A percentile compares a stretch with the other conserved stretches of the same genome.
Evolutionary conservation across 2,113 vertebrate species (phyloP).

Genomic region (Oxygymnocypris stewartii): DNA sequence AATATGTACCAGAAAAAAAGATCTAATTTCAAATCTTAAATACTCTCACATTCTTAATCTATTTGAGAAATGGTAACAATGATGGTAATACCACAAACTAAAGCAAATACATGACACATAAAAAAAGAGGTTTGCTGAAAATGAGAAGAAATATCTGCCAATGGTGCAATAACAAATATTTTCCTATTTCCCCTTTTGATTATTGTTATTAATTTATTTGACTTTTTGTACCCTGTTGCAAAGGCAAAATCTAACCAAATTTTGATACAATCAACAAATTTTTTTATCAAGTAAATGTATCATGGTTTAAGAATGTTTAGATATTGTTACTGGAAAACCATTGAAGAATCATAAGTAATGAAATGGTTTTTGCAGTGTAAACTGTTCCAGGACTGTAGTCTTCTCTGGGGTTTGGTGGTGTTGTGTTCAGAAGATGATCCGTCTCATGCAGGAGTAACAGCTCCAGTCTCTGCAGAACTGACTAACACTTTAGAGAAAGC

Average conservation of each 20-base stretch:
- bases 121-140: no score
- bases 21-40: neutral
- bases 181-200: no score
- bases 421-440: neutral
- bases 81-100: neutral
- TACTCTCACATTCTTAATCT: neutral
- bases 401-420: neutral
- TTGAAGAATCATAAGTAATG: neutral
- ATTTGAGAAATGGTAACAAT: neutral
- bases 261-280: no score
- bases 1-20: neutral
- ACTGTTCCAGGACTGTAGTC: no score
- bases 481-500: neutral
- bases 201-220: no score
- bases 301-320: neutral
- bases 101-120: neutral
- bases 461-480: neutral
- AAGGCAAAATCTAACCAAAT: neutral
- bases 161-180: no score
- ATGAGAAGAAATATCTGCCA: no score
- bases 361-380: neutral
- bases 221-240: neutral
- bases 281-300: neutral
- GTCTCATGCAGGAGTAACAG: neutral
- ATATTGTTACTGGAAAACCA: neutral